phyloP scores from a whole-genome alignment of 2,797 vertebrate species.

The Clamator glandarius region DNA sequence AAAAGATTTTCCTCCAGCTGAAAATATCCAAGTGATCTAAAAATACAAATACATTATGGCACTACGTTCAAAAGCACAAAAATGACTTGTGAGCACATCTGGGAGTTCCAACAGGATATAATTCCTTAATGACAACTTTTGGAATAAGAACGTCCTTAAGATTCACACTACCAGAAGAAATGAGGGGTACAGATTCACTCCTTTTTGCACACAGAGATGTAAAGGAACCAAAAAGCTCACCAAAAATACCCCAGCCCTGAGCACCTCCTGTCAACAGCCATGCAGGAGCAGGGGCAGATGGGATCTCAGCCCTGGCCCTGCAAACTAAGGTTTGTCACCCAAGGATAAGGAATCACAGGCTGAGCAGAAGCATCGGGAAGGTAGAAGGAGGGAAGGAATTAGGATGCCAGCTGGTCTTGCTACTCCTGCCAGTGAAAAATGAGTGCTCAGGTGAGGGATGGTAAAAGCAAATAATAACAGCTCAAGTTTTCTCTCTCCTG shows the following conservation, averaged over 20 bases:
- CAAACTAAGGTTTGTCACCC: neutral
- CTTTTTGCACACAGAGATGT: neutral
- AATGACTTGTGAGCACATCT: conserved; percentile 10
- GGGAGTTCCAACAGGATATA: neutral
- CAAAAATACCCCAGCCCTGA: neutral
- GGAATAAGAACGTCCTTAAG: neutral
- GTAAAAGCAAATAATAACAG: neutral
- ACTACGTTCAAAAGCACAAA: conserved; percentile 24
- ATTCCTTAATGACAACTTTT: conserved; percentile 15
- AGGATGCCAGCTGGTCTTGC: neutral
- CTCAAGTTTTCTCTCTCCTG: neutral
- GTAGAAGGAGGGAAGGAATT: neutral
- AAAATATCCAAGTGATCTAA: conserved; percentile 38
- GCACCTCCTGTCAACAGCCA: neutral
- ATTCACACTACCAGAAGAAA: neutral
- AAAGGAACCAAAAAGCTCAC: neutral
- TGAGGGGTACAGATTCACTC: neutral
- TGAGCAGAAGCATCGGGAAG: neutral
- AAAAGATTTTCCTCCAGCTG: conserved; percentile 17
- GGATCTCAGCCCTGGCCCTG: neutral
- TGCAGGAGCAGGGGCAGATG: neutral
- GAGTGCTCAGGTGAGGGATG: neutral
- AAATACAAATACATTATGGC: conserved; percentile 31
- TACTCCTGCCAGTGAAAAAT: neutral
- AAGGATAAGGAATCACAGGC: neutral